Base-by-base conservation (phyloP, 2,113 vertebrate genomes). In the Datnioides undecimradiatus region DNA sequence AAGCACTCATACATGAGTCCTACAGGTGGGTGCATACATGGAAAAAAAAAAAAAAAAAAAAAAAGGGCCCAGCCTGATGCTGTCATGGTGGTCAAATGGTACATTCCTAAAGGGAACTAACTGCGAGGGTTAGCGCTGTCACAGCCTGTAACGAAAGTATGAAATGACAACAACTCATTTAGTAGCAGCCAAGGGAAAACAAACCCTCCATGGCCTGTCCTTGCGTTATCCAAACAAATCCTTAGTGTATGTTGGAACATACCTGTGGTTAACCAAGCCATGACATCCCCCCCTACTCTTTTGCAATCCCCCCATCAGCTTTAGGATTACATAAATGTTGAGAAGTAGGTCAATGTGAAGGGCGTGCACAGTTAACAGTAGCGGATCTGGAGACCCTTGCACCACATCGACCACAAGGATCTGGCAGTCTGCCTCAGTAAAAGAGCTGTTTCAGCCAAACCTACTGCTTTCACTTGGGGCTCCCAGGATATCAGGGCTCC, bases 261-360 rank as follows among this genome's bases (percentile, higher is more conserved):
- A 90, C 85, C 85, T 91, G 90, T 85, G 90, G 89, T 89, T 91
- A 89, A 92, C 90, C 87, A 91, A 83, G 76, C 72, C 82, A 87
- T 91, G 86, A 82, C 88, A 89, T 45, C 48, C 23, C 60, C 52
- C 33, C 31, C 33, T 19, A 40, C 33, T 46, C 71, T 25, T 33
- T 27, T 41, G 34, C 62, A 64, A 17, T 13, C 49, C 64, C 48
- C 54, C 75, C 34, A 60, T 85, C 64, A 73, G 57, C 68, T 73
- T 83, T 27, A 80, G 54, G 71, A 90, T 91, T 88, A 87, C 88
- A 92, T 89, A 84, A 90, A 90, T 82, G 76, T 84, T 84, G 69
- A 90, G 86, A 93, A 91, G 89, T 90, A 83, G 92, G 88, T 92
- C 88, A 90, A 89, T 34, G 45, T 54, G 60, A 87, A 84, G 65